Evolutionary conservation across 2,888 invertebrate species (phyloP), one percentile per base, ranked within the genome.

Genomic region (Molorchus minor): DNA sequence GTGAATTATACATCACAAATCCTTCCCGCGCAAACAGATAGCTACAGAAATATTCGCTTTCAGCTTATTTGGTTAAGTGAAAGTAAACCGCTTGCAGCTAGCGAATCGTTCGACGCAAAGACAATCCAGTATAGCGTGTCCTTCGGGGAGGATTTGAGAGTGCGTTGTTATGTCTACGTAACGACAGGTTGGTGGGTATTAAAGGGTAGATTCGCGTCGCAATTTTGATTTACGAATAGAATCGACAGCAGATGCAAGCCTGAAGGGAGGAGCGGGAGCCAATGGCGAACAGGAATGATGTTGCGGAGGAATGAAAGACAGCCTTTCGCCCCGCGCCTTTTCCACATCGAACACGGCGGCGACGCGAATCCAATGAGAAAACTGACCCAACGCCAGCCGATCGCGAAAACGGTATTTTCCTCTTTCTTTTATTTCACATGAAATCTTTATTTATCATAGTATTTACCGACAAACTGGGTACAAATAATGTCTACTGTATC

Each of bases 211-310:
- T 68, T 71, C 70, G 70, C 71, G 69, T 72, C 70, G 75, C 75
- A 73, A 80, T 79, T 80, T 80, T 80, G 80, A 80, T 80, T 80
- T 80, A 80, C 80, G 80, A 80, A 80, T 80, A 72, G 79, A 77
- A 80, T 80, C 80, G 80, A 80, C 80, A 80, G 78, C 78, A 74
- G 76, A 78, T 78, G 77, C 79, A 76, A 71, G 74, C 74, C 75
- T 73, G 71, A 75, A 72, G 75, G 77, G 78, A 75, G 73, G 71
- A 71, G 63, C 61, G 64, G 71, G 68, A 68, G 70, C 78, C 78
- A 79, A 79, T 78, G 72, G 74, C 72, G 70, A 68, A 65, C 67
- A 65, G 66, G 73, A 72, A 73, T 70, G 74, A 71, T 68, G 72
- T 73, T 72, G 72, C 73, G 70, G 71, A 66, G 71, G 66, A 64